Base-by-base conservation (phyloP, 1,140 invertebrate species). In the Drosophila gunungcola region DNA sequence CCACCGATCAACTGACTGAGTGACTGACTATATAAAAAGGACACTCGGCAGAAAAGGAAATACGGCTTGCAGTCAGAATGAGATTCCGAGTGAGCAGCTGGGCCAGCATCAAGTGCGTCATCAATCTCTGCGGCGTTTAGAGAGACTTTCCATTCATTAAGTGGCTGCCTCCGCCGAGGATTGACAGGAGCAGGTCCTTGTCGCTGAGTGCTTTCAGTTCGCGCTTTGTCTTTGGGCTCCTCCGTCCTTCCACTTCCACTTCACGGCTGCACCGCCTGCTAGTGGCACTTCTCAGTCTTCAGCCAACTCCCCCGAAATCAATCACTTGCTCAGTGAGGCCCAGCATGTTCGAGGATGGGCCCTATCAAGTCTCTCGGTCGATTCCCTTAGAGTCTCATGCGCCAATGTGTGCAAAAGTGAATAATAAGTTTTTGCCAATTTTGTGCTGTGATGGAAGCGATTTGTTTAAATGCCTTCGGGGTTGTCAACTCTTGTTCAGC, bases 41-140 rank as follows among this genome's bases (percentile, higher is more conserved):
- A 76, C 75, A 78, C 64, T 78, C 57, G 52, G 62, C 55, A 51
- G 29, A 9, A 39, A 39, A 45, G 16, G 16, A 21, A 21, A 21
- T 53, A 36, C 64, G 72, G 38, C 63, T 46, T 43, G 78, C 74
- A 81, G 67, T 81, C 56, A 43, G 75, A 83, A 57, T 64, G 57
- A 34, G 57, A 51, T 43, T 51, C 51, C 65, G 43, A 57, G 68
- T 72, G 42, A 70, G 52, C 67, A 60, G 52, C 74, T 74, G 74
- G 55, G 69, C 72, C 58, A 62, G 70, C 56, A 79, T 86, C 80
- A 88, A 88, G 83, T 83, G 80, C 84, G 83, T 89, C 83, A 88
- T 88, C 83, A 88, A 88, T 88, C 83, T 88, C 62, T 56, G 65
- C 65, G 57, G 61, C 75, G 74, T 70, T 64, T 69, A 51, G 63